A percentile compares a stretch with the other conserved stretches of the same genome.
phyloP scores from a whole-genome alignment of 2,797 vertebrate genomes.

The Taeniopygia guttata region DNA sequence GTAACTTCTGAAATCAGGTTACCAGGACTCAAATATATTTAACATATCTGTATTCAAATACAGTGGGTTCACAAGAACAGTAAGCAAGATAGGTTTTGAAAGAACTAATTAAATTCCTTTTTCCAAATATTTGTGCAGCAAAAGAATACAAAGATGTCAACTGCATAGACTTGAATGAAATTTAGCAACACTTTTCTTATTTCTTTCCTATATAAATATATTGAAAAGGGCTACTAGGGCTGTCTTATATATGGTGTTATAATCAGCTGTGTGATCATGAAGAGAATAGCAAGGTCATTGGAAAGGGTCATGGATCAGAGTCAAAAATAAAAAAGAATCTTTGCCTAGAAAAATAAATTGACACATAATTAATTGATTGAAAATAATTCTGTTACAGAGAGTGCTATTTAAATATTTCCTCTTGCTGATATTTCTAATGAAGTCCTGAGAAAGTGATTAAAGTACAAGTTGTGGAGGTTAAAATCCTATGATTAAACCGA shows the following conservation, averaged over 20 bases:
- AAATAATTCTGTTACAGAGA: background rate
- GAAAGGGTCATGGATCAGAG: background rate
- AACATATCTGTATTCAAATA: background rate
- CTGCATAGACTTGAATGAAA: background rate
- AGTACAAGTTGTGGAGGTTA: background rate
- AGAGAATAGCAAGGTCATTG: background rate
- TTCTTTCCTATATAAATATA: background rate
- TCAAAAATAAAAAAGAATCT: background rate
- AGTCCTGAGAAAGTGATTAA: background rate
- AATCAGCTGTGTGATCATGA: background rate
- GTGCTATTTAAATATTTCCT: background rate
- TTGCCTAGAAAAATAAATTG: background rate
- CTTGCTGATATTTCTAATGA: background rate
- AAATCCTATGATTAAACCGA: background rate
- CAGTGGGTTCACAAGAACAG: background rate
- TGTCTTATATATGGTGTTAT: background rate
- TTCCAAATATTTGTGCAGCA: background rate
- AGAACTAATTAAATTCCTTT: background rate
- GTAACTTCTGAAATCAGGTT: background rate
- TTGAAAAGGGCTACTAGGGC: background rate
- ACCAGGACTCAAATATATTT: background rate
- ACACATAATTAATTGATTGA: background rate
- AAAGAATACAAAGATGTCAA: background rate
- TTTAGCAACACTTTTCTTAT: background rate
- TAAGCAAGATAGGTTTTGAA: background rate